Evolutionary conservation across 2,113 vertebrate genomes (phyloP).

Genomic region (chimpanzee (Pan troglodytes)): NHGRI_mPanTro3-v2.1_pri NC_086015.1:86465001-86465500

Average conservation of each 20-base stretch:
- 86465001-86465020: no score
- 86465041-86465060: no score
- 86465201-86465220: no score
- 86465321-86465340: background rate
- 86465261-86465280: background rate
- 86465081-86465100: no score
- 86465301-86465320: background rate
- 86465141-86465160: no score
- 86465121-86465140: no score
- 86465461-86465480: background rate
- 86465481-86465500: background rate
- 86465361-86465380: background rate
- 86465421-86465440: background rate
- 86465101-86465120: no score
- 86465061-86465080: no score
- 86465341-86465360: background rate
- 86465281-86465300: background rate
- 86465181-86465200: no score
- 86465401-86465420: background rate
- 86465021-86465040: no score
- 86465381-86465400: background rate
- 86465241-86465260: background rate
- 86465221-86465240: background rate
- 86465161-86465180: no score
- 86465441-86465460: background rate